Evolutionary conservation across 2,113 vertebrate species (phyloP).

Genomic region (Hippocampus barbouri): DNA sequence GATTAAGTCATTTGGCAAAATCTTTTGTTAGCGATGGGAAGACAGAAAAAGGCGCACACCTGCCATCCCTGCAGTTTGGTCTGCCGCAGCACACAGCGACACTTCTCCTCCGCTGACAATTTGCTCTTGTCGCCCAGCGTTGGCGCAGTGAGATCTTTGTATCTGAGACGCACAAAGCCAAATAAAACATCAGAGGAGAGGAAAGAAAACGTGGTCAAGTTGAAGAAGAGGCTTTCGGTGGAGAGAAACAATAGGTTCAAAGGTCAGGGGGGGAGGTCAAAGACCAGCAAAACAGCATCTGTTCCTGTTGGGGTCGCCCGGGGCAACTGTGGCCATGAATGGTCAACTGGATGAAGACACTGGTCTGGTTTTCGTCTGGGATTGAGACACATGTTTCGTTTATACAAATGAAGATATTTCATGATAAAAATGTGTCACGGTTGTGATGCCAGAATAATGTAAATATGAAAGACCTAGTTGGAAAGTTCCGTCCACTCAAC

Average conservation of each 20-base stretch:
- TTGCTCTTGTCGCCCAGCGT: slow-evolving; percentile 74
- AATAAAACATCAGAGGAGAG: slow-evolving; percentile 18
- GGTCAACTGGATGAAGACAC: slow-evolving; percentile 52
- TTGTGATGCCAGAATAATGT: not conserved
- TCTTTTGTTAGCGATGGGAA: slow-evolving; percentile 57
- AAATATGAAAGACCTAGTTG: not conserved
- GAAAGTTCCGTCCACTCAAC: not conserved
- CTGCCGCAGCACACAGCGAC: slow-evolving; percentile 81
- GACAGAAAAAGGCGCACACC: slow-evolving; percentile 70
- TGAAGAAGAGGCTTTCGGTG: not conserved
- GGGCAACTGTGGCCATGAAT: slow-evolving; percentile 60
- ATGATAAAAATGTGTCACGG: not conserved
- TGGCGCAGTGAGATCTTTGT: slow-evolving; percentile 78
- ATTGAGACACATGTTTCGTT: not conserved
- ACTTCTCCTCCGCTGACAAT: slow-evolving; percentile 77
- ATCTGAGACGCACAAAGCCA: slow-evolving; percentile 70
- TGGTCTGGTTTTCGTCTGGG: slow-evolving; percentile 37
- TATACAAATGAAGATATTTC: not conserved
- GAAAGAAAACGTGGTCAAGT: slow-evolving; percentile 7
- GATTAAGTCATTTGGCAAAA: slow-evolving; percentile 60
- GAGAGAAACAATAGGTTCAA: slow-evolving; percentile 53
- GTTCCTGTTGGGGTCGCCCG: slow-evolving; percentile 61
- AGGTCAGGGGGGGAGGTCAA: slow-evolving; percentile 61
- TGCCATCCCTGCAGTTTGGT: slow-evolving; percentile 92
- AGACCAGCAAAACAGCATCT: slow-evolving; percentile 63